These are phyloP conservation scores for Myrmecophaga tridactyla DNA, from an alignment of 2,113 vertebrate genomes.

Conservation along the genomic window DNA sequence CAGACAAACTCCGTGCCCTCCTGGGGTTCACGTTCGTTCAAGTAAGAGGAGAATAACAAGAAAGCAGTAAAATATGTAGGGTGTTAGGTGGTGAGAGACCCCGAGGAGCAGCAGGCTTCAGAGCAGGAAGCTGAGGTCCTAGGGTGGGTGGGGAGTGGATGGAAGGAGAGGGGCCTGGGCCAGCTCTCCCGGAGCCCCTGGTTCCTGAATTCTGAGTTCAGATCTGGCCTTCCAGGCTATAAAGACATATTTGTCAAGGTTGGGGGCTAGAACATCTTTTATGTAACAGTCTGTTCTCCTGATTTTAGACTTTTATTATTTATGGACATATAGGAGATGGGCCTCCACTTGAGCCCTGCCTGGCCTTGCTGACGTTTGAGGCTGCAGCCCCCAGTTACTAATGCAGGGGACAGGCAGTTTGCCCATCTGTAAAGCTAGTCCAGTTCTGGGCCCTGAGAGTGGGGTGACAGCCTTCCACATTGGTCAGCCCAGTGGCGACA, in stretches of 20 bases:
- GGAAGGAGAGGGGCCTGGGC: not conserved
- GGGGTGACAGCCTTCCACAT: no score
- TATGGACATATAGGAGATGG: not conserved
- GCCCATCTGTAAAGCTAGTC: not conserved
- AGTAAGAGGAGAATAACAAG: not conserved
- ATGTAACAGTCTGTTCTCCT: not conserved
- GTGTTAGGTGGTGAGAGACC: not conserved
- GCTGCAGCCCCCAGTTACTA: rapidly evolving
- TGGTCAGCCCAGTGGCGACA: not conserved
- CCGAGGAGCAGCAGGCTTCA: not conserved
- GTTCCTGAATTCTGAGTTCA: not conserved
- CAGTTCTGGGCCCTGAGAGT: not conserved
- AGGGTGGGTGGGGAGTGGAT: not conserved
- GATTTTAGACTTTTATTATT: not conserved
- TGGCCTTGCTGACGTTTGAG: not conserved
- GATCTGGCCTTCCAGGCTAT: not conserved
- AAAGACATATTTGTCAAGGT: not conserved
- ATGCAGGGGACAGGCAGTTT: not conserved
- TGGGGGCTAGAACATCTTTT: not conserved
- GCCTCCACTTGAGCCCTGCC: not conserved
- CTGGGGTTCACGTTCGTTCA: rapidly evolving
- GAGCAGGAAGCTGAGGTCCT: not conserved
- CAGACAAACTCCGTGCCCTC: not conserved
- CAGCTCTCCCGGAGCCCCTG: not conserved
- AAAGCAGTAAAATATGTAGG: not conserved